Base-by-base conservation (phyloP, 2,113 vertebrate genomes). In the Hyperoodon ampullatus region DNA sequence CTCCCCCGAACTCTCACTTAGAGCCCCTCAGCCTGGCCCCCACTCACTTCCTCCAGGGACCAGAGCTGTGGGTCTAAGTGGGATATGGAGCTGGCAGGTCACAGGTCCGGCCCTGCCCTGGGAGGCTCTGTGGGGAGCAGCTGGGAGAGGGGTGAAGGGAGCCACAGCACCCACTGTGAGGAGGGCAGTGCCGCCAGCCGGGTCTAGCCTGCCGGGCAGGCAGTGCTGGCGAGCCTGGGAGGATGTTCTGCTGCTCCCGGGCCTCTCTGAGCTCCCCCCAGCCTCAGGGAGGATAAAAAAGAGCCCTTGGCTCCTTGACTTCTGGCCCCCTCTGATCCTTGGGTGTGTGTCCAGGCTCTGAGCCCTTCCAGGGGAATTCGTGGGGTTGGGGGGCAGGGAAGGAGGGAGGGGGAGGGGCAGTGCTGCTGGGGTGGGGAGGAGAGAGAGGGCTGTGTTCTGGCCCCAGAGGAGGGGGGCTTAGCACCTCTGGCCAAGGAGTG, bases 151-250 rank as follows among this genome's bases (percentile, higher is more conserved):
- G 21, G n/a, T 7, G n/a, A 14, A 14, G 75, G 53, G 23, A 35
- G 10, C 42, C 42, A 55, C 33, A 44, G 66, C 30, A 5, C 55
- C 23, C 53, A 5, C 65, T 13, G 24, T 21, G n/a, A 65, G 26
- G 87, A 61, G 44, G 33, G 74, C 16, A 4, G n/a, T 21, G 23
- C 44, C 0, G 4, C n/a, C 58, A 50, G 78, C 12, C 0, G 1
- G 3, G 3, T 47, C 35, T 39, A 9, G 14, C 55, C 58, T 35
- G 58, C 42, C 9, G 6, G 18, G 30, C 44, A 39, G 44, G 44
- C 26, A 14, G 0, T 7, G 53, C 16, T 6, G 19, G 61, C 1
- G 8, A 65, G 53, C 9, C 68, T 66, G 1, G 47, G 8, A 35
- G 19, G 75, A 63, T 28, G 5, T 0, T 39, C 12, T 42, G 24